Percentiles rank a stretch among this genome's conserved stretches.
Conservation (phyloP, 2,888 invertebrate genomes). For the Caenorhabditis becei region DNA sequence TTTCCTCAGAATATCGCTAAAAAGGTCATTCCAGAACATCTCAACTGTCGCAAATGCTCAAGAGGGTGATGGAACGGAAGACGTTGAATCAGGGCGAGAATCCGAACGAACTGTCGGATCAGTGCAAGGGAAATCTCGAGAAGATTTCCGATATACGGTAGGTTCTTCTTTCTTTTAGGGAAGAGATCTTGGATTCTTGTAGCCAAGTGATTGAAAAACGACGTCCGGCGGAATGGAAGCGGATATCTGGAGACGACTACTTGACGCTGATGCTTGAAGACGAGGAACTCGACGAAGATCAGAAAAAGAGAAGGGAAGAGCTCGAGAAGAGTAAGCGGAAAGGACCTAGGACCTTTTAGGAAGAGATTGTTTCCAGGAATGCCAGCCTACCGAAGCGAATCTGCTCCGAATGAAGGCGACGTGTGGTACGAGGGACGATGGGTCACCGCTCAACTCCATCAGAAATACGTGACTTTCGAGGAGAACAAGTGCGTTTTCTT, state of each 20-base stretch:
- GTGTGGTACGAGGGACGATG: conserved; percentile 52
- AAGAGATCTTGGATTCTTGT: neutral
- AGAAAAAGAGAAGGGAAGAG: conserved; percentile 1
- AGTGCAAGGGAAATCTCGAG: conserved; percentile 61
- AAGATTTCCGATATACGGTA: conserved; percentile 68
- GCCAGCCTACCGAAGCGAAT: conserved; percentile 4
- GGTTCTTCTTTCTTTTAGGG: neutral
- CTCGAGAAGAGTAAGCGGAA: conserved; percentile 3
- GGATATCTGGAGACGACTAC: conserved; percentile 61
- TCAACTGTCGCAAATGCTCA: conserved; percentile 48
- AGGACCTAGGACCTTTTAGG: neutral
- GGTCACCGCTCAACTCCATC: conserved; percentile 33
- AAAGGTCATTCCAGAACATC: conserved; percentile 64
- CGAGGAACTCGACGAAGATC: conserved; percentile 31
- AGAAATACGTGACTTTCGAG: conserved; percentile 51
- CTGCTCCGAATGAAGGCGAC: conserved; percentile 31
- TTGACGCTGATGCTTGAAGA: conserved; percentile 55
- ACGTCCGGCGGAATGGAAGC: conserved; percentile 34
- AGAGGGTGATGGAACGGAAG: conserved; percentile 63
- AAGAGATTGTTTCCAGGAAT: conserved; percentile 38
- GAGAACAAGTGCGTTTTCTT: conserved; percentile 44
- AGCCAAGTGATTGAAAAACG: conserved; percentile 57
- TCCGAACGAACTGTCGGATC: conserved; percentile 48
- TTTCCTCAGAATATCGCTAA: neutral
- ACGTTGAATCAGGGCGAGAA: conserved; percentile 41